phyloP scores from a whole-genome alignment of 2,888 invertebrate genomes.

The Stenotaenia linearis region DNA sequence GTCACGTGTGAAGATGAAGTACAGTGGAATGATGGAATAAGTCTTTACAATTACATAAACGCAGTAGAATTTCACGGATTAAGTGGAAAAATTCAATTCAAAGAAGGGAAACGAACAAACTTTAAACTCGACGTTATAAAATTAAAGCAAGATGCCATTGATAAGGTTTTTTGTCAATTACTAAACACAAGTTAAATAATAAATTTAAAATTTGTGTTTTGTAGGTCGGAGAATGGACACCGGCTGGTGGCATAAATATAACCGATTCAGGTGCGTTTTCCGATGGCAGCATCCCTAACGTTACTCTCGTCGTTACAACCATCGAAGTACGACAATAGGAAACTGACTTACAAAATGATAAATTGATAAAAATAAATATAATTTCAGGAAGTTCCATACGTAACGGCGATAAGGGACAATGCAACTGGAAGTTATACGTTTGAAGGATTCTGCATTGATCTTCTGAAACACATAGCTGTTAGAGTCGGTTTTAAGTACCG shows the following conservation, averaged over 20 bases:
- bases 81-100: constrained; percentile 81
- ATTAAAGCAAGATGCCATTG: constrained; percentile 67
- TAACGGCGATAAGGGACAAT: constrained; percentile 74
- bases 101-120: constrained; percentile 72
- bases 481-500: constrained; percentile 84
- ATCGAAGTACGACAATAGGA: constrained; percentile 59
- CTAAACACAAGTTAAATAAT: too few species aligned
- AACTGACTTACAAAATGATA: not conserved
- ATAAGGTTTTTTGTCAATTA: too few species aligned
- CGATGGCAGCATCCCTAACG: constrained; percentile 73
- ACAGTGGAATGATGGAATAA: constrained; percentile 72
- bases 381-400: constrained; percentile 77
- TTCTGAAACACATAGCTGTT: constrained; percentile 72
- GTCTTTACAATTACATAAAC: constrained; percentile 68
- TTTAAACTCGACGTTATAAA: constrained; percentile 81
- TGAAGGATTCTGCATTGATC: constrained; percentile 87
- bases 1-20: constrained; percentile 66
- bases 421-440: constrained; percentile 51
- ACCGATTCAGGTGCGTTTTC: constrained; percentile 81
- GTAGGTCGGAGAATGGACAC: constrained; percentile 70
- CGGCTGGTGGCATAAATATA: constrained; percentile 66
- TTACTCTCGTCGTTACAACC: constrained; percentile 83
- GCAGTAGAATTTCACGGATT: constrained; percentile 73
- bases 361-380: not conserved
- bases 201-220: too few species aligned